phyloP scores from a whole-genome alignment of 2,797 vertebrate genomes.

The Siniperca undulata region DNA sequence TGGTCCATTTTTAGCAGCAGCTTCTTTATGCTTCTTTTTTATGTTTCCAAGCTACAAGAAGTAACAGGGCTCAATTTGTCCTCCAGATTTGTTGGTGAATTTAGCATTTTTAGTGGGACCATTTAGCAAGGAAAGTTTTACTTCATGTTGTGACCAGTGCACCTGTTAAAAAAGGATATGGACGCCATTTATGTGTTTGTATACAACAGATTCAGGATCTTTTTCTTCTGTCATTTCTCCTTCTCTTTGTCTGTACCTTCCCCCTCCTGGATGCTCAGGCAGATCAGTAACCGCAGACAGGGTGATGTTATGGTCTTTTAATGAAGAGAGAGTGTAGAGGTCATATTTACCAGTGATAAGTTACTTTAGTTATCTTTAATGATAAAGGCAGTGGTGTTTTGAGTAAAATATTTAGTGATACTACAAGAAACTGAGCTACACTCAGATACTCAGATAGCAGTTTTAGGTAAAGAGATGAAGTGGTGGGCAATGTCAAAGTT shows the following conservation, averaged over 20 bases:
- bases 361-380: neutral
- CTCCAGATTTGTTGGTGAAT: constrained; percentile 18
- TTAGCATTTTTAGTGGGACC: neutral
- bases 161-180: constrained; percentile 58
- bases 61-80: constrained; percentile 16
- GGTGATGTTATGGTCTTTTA: neutral
- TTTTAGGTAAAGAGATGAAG: neutral
- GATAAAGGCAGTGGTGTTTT: neutral
- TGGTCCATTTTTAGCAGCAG: constrained; percentile 62
- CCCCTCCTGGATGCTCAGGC: neutral
- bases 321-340: neutral
- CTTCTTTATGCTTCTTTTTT: constrained; percentile 42
- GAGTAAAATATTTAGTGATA: neutral
- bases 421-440: neutral
- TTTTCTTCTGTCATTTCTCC: neutral
- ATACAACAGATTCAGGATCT: constrained; percentile 1
- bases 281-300: neutral
- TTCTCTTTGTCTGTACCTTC: neutral
- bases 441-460: neutral
- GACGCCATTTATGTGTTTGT: constrained; percentile 14
- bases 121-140: neutral
- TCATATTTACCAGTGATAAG: neutral
- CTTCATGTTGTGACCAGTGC: neutral
- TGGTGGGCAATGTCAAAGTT: neutral
- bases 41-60: constrained; percentile 40